Percentiles rank a stretch among this genome's conserved stretches.
These are phyloP conservation scores for Gonioctena quinquepunctata DNA, from an alignment of 1,140 invertebrate species.

Conservation along the genomic window DNA sequence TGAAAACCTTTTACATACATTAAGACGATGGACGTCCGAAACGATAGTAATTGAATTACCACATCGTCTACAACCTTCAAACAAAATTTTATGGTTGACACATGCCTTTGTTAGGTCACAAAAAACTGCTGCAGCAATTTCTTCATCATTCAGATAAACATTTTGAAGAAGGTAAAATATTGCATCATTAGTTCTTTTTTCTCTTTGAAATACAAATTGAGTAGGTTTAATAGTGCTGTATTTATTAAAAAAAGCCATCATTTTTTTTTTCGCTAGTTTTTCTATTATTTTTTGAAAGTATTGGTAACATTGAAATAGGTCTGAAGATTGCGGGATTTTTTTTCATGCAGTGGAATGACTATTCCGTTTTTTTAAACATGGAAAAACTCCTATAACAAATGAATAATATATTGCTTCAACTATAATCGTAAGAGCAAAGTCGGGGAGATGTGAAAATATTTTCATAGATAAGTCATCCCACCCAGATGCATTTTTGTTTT, in stretches of 20 bases:
- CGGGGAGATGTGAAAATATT: background rate
- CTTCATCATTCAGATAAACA: background rate
- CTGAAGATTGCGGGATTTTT: background rate
- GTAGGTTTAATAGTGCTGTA: background rate
- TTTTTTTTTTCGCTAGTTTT: background rate
- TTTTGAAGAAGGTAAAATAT: background rate
- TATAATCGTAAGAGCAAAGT: background rate
- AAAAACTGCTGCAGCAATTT: background rate
- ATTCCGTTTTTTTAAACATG: background rate
- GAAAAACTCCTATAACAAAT: background rate
- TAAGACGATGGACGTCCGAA: too few relatives aligned
- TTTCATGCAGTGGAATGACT: background rate
- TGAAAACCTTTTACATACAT: too few relatives aligned
- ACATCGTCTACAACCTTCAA: background rate
- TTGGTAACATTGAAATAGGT: background rate
- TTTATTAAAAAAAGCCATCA: background rate
- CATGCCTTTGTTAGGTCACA: background rate
- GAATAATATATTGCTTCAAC: background rate
- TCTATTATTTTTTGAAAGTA: background rate
- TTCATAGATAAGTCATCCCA: conserved; percentile 2
- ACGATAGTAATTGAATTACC: too few relatives aligned
- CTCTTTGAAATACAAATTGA: background rate
- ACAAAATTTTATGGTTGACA: background rate
- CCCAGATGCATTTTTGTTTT: background rate
- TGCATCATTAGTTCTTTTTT: background rate